phyloP scores from a whole-genome alignment of 2,888 invertebrate genomes.

The Platycheirus albimanus region DNA sequence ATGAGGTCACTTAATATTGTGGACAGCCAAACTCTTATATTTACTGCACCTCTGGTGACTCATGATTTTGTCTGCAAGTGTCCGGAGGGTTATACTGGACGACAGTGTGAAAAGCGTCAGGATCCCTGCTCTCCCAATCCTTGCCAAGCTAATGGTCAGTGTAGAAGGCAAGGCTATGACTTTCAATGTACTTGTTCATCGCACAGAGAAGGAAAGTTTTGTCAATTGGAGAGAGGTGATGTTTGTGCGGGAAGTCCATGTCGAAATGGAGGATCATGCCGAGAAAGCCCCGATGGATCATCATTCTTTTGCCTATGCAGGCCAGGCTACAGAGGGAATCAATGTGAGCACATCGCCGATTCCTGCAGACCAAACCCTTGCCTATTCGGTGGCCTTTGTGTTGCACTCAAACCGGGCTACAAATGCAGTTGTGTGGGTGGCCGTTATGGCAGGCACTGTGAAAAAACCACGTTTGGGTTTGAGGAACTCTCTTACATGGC shows the following conservation, averaged over 20 bases:
- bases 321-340: slow-evolving; percentile 94
- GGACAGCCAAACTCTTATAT: slow-evolving; percentile 91
- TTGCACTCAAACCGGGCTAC: slow-evolving; percentile 94
- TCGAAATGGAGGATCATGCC: slow-evolving; percentile 95
- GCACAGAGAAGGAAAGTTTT: slow-evolving; percentile 91
- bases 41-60: slow-evolving; percentile 91
- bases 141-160: slow-evolving; percentile 92
- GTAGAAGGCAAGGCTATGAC: slow-evolving; percentile 91
- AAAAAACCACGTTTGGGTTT: slow-evolving; percentile 95
- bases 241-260: slow-evolving; percentile 94
- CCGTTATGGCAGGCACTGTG: slow-evolving; percentile 95
- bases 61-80: slow-evolving; percentile 92
- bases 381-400: slow-evolving; percentile 93
- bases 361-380: slow-evolving; percentile 97
- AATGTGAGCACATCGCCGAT: slow-evolving; percentile 94
- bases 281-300: slow-evolving; percentile 92
- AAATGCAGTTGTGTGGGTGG: slow-evolving; percentile 93
- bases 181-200: slow-evolving; percentile 92
- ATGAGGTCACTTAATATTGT: slow-evolving; percentile 84
- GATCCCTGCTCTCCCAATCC: slow-evolving; percentile 96
- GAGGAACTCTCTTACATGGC: slow-evolving; percentile 94
- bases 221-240: slow-evolving; percentile 92
- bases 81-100: slow-evolving; percentile 92
- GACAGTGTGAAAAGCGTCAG: slow-evolving; percentile 91
- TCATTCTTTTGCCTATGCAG: slow-evolving; percentile 96